Percentiles rank a stretch among this genome's conserved stretches.
These are phyloP conservation scores for Numenius phaeopus DNA, from an alignment of 2,797 vertebrate genomes.

Conservation along the genomic window DNA sequence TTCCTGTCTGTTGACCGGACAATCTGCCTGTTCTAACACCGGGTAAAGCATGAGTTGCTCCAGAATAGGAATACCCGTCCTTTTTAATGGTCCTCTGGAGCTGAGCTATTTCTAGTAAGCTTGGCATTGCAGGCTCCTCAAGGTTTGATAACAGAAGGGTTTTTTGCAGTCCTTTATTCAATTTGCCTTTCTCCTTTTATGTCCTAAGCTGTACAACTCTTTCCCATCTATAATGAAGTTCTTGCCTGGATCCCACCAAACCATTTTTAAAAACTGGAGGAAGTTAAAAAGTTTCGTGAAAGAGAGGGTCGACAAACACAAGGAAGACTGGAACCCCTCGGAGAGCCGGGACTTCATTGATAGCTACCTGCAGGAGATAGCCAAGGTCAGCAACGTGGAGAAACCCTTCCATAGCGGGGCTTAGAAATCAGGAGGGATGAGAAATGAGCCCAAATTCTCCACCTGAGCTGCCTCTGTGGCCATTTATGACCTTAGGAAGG, in stretches of 20 bases:
- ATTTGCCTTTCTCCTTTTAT: background rate
- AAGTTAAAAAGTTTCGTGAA: conserved; percentile 62
- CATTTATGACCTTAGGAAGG: background rate
- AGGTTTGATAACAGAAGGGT: background rate
- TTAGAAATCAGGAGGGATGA: background rate
- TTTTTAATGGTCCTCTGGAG: background rate
- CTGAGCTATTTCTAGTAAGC: background rate
- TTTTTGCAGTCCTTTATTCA: background rate
- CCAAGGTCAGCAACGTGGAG: conserved; percentile 65
- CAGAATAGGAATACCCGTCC: background rate
- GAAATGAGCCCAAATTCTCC: fast-evolving
- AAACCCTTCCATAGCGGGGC: fast-evolving
- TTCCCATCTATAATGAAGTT: conserved; percentile 78
- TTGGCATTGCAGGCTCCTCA: background rate
- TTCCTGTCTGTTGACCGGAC: background rate
- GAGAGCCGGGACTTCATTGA: conserved; percentile 83
- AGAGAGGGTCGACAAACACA: conserved; percentile 75
- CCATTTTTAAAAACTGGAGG: background rate
- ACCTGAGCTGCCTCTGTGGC: background rate
- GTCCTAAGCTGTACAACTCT: conserved; percentile 60
- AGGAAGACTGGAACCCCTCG: conserved; percentile 73
- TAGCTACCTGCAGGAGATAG: conserved; percentile 83
- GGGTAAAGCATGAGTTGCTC: fast-evolving
- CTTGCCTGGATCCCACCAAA: conserved; percentile 82
- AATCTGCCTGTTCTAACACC: fast-evolving